A percentile compares a stretch with the other conserved stretches of the same genome.
These are phyloP conservation scores for Platysteira castanea DNA, from an alignment of 2,113 vertebrate genomes.

Conservation along the genomic window DNA sequence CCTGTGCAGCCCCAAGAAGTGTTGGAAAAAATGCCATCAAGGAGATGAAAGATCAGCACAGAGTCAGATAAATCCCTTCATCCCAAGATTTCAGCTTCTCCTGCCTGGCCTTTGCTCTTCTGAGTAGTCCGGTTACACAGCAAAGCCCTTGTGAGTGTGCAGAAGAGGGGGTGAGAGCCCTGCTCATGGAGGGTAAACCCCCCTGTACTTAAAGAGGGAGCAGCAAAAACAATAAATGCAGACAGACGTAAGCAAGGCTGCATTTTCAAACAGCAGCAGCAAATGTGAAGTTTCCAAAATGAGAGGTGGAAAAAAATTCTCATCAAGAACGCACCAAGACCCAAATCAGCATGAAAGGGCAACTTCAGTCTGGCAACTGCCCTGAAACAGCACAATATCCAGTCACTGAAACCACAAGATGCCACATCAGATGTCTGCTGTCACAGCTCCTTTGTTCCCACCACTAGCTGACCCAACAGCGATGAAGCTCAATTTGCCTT, in stretches of 20 bases:
- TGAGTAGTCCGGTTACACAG: background rate
- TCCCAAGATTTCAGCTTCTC: background rate
- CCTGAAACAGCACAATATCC: background rate
- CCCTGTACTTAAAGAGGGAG: background rate
- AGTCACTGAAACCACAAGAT: background rate
- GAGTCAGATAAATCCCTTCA: background rate
- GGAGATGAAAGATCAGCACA: background rate
- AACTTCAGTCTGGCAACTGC: background rate
- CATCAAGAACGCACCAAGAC: background rate
- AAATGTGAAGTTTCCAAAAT: background rate
- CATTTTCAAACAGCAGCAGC: background rate
- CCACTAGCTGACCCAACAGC: background rate
- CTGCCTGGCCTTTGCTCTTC: background rate
- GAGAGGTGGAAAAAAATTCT: background rate
- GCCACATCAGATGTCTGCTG: background rate
- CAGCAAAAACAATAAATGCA: background rate
- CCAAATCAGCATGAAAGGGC: background rate
- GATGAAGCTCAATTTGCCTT: background rate
- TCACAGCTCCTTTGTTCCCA: background rate
- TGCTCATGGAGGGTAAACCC: background rate
- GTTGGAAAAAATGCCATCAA: background rate
- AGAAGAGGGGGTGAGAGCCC: background rate
- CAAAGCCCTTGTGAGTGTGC: background rate
- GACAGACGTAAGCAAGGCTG: background rate
- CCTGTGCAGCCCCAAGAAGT: background rate